Percentiles rank a stretch among this genome's conserved stretches.
These are phyloP conservation scores for Stenotaenia linearis DNA, from an alignment of 2,888 invertebrate species.

Conservation along the genomic window DNA sequence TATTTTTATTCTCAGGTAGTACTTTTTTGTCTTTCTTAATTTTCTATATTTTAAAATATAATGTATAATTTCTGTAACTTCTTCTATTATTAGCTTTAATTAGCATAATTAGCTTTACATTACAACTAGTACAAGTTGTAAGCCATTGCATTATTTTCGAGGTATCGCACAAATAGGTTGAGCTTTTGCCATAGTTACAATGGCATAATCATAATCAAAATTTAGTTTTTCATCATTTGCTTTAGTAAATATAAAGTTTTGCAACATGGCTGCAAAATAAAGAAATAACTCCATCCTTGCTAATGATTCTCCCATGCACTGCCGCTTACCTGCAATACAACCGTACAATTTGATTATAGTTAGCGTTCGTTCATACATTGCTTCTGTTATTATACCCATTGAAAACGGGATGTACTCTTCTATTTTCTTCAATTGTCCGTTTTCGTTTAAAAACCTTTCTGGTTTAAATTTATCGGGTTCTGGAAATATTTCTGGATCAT, in stretches of 20 bases:
- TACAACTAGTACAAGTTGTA: too few species aligned
- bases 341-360: not conserved
- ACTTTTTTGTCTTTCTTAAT: too few species aligned
- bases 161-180: not conserved
- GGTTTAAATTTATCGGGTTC: not conserved
- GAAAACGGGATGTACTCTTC: not conserved
- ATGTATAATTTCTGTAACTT: too few species aligned
- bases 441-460: not conserved
- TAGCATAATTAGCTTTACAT: too few species aligned
- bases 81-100: too few species aligned
- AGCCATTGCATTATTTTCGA: too few species aligned
- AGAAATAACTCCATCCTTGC: conserved; percentile 18
- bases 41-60: too few species aligned
- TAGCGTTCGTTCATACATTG: too few species aligned
- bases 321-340: not conserved
- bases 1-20: too few species aligned
- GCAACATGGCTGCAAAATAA: not conserved
- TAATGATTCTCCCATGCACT: conserved; percentile 12
- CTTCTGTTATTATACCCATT: not conserved
- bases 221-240: not conserved
- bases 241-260: conserved; percentile 2
- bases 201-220: not conserved
- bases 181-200: not conserved
- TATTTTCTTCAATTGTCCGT: not conserved
- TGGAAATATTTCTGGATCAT: conserved; percentile 12